phyloP scores from a whole-genome alignment of 2,113 vertebrate genomes.

The Dryoscopus gambensis region DNA sequence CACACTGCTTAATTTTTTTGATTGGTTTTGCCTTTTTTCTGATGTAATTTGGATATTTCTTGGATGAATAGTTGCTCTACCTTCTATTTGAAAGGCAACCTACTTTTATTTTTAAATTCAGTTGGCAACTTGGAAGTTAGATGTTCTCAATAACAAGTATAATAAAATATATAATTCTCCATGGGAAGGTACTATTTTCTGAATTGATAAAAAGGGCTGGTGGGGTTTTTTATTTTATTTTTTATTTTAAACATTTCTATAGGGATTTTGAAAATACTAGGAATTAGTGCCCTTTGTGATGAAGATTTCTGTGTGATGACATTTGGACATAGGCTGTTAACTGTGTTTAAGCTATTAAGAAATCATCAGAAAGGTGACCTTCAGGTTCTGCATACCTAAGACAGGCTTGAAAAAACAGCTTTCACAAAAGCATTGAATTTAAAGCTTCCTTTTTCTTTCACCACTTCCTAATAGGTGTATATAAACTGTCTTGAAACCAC shows the following conservation, averaged over 20 bases:
- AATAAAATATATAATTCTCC: not conserved
- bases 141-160: not conserved
- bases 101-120: not conserved
- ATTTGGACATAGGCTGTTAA: not conserved
- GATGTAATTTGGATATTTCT: not conserved
- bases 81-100: not conserved
- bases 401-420: not conserved
- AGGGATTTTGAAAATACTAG: not conserved
- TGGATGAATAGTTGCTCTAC: not conserved
- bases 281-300: not conserved
- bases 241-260: not conserved
- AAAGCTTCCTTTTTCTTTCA: not conserved
- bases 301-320: not conserved
- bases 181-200: not conserved
- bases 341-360: not conserved
- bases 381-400: not conserved
- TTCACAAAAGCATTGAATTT: not conserved
- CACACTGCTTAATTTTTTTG: not conserved
- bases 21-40: not conserved
- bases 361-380: not conserved
- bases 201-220: not conserved
- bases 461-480: conserved; percentile 64
- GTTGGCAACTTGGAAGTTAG: not conserved
- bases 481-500: conserved; percentile 78
- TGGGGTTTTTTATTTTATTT: too few species aligned